Evolutionary conservation across 2,888 invertebrate species (phyloP), one percentile per base, ranked within the genome.

Genomic region (Villa cingulata): DNA sequence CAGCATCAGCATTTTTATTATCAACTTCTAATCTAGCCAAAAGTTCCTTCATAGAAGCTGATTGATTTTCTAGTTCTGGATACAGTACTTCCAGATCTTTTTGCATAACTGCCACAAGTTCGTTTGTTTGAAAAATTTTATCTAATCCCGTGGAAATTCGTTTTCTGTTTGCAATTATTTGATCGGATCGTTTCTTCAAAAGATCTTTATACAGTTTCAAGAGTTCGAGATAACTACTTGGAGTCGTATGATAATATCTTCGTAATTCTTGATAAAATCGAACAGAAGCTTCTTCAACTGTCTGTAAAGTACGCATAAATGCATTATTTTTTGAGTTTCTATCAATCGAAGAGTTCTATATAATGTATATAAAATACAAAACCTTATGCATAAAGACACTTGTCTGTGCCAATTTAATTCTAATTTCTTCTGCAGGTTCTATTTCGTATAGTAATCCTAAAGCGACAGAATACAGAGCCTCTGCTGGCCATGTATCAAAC

Each of bases 401-500:
- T 58, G 81, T 78, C 39, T 71, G 71, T 1, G 83, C 73, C 36
- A 86, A 65, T 7, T 71, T 70, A 1, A 70, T 53, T 3, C 71
- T 65, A 43, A 78, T 64, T 29, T 75, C 72, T 17, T 66, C 57
- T 9, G 75, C 65, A 2, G 74, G 75, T 0, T 76, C 63, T 2
- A 83, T 70, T 14, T 75, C 72, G 36, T 72, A 70, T 36, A 92
- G 74, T 44, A 83, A 76, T 51, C 80, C 84, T 47, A 79, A 64
- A 0, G 92, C 89, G 1, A 88, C 91, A 0, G 88, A 86, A 16
- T 85, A 72, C 45, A 92, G 70, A 15, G 91, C 91, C 60, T 91
- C 91, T 14, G 79, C 75, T 0, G 91, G 91, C 92, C 92, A 92
- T 59, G 86, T 87, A 2, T 82, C 81, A 65, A 90, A 92, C 92